Conservation (phyloP, 2,797 vertebrate genomes). For the Mus minutoides region DNA sequence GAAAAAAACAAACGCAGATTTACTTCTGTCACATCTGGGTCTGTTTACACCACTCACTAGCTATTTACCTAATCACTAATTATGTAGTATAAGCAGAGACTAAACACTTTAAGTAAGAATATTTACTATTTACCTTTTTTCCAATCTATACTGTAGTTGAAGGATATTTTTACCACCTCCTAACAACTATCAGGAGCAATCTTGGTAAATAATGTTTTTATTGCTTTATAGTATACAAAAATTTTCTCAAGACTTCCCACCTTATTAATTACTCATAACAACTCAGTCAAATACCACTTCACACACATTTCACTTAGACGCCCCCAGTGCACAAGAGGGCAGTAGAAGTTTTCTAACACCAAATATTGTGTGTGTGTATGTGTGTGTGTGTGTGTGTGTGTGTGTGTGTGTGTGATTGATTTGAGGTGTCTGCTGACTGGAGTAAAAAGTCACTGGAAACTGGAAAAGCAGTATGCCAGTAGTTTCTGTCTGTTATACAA, state of each 20-base stretch:
- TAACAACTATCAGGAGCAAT: background rate
- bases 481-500: background rate
- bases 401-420: too few species aligned
- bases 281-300: background rate
- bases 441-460: background rate
- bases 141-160: background rate
- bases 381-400: too few species aligned
- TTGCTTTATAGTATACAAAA: background rate
- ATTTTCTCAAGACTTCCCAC: background rate
- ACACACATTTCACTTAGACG: background rate
- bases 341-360: background rate
- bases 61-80: background rate
- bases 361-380: background rate
- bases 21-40: fast-evolving
- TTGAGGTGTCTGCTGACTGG: background rate
- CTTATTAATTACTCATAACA: background rate
- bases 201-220: background rate
- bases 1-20: fast-evolving
- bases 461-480: background rate
- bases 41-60: background rate
- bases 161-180: background rate
- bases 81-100: background rate
- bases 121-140: background rate
- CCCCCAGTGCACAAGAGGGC: fast-evolving
- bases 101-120: background rate